phyloP scores from a whole-genome alignment of 1,140 invertebrate species.

The Rhizoglyphus robini region DNA sequence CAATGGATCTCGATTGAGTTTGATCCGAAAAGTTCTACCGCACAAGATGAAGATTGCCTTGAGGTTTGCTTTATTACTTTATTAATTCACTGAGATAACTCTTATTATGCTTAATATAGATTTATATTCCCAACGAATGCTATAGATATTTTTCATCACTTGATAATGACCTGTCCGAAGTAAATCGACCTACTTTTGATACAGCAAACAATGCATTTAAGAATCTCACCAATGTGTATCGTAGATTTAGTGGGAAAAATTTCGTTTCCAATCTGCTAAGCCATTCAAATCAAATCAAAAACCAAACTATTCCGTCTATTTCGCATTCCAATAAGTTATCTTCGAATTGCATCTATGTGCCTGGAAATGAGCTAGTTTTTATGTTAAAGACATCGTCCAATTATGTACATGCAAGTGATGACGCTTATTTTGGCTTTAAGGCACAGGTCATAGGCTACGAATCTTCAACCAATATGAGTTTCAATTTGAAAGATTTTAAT shows the following conservation, averaged over 20 bases:
- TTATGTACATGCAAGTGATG: slow-evolving; percentile 56
- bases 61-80: slow-evolving; percentile 53
- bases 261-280: background rate
- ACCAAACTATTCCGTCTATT: slow-evolving; percentile 49
- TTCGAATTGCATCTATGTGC: slow-evolving; percentile 64
- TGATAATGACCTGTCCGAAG: too few species aligned
- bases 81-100: background rate
- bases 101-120: slow-evolving; percentile 10
- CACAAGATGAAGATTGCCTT: slow-evolving; percentile 80
- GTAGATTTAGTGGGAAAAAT: background rate
- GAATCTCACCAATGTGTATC: background rate
- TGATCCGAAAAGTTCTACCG: slow-evolving; percentile 76
- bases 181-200: too few species aligned
- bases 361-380: slow-evolving; percentile 84
- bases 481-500: background rate
- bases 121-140: slow-evolving; percentile 1
- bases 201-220: slow-evolving; percentile 1
- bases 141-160: background rate
- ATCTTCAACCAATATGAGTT: slow-evolving; percentile 44
- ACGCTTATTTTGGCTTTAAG: slow-evolving; percentile 61
- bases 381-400: slow-evolving; percentile 87
- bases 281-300: background rate
- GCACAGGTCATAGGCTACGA: slow-evolving; percentile 85
- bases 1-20: slow-evolving; percentile 88
- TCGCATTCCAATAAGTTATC: slow-evolving; percentile 67